phyloP scores from a whole-genome alignment of 1,140 invertebrate species.

The Megalopta genalis region DNA sequence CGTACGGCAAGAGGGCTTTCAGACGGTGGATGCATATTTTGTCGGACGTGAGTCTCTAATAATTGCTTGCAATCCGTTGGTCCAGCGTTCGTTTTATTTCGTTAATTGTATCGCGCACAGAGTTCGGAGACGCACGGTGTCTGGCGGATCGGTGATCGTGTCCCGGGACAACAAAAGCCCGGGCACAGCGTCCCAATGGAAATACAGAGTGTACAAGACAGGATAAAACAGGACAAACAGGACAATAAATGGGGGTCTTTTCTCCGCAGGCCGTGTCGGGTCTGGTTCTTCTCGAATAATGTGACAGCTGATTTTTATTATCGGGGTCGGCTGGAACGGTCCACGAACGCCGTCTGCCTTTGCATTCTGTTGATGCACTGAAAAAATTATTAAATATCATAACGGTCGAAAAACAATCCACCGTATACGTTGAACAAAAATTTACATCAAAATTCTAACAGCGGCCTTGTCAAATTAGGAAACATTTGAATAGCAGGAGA shows the following conservation, averaged over 20 bases:
- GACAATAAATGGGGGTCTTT: constrained; percentile 21
- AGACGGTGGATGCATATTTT: constrained; percentile 8
- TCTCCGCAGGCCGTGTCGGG: not conserved
- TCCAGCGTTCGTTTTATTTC: no score
- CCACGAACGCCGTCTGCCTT: not conserved
- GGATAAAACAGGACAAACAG: constrained; percentile 29
- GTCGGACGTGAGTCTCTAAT: constrained; percentile 10
- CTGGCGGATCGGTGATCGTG: not conserved
- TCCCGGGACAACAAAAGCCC: no score
- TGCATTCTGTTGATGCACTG: not conserved
- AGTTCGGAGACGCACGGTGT: not conserved
- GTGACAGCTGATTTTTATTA: constrained; percentile 33
- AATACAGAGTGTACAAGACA: not conserved
- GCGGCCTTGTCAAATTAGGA: no score
- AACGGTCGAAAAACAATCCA: no score
- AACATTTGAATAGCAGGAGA: no score
- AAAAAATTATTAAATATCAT: not conserved
- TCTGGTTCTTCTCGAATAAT: constrained; percentile 21
- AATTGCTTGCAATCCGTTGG: no score
- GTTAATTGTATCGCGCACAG: no score
- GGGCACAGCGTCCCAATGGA: not conserved
- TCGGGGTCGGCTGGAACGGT: not conserved
- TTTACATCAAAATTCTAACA: no score
- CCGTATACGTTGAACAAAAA: no score
- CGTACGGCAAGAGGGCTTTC: not conserved